Conservation (phyloP, 2,797 vertebrate species). For the Gambusia yucatana region DNA sequence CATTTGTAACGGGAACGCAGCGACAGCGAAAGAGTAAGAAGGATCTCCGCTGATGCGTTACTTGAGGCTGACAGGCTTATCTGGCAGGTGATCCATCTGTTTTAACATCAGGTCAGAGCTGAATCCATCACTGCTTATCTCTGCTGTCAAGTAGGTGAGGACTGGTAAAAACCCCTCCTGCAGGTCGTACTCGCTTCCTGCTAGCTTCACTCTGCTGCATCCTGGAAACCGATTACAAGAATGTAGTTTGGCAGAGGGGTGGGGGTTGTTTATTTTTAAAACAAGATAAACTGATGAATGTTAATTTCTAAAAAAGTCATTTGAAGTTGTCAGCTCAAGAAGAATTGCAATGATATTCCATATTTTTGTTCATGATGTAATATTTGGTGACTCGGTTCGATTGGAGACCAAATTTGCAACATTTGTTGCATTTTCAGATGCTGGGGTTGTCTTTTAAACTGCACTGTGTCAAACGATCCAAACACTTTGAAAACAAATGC, state of each 20-base stretch:
- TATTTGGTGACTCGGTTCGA: not conserved
- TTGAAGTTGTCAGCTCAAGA: not conserved
- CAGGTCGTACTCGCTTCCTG: conserved; percentile 38
- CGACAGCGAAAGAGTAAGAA: conserved; percentile 29
- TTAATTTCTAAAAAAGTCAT: not conserved
- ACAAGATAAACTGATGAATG: not conserved
- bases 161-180: conserved; percentile 37
- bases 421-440: too few relatives aligned
- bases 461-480: too few relatives aligned
- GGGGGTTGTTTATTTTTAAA: not conserved
- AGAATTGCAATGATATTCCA: not conserved
- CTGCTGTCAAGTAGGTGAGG: conserved; percentile 61
- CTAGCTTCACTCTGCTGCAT: conserved; percentile 27
- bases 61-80: conserved; percentile 64
- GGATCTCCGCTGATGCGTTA: conserved; percentile 45
- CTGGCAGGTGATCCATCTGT: conserved; percentile 66
- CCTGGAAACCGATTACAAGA: conserved; percentile 46
- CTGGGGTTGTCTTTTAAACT: too few relatives aligned
- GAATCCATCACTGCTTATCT: conserved; percentile 72
- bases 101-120: conserved; percentile 65
- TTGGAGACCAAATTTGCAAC: too few relatives aligned
- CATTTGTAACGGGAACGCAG: too few relatives aligned
- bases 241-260: conserved; percentile 13
- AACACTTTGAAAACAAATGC: not conserved
- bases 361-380: not conserved